Base-by-base conservation (phyloP, 2,113 vertebrate species). In the Oryzias curvinotus region DNA sequence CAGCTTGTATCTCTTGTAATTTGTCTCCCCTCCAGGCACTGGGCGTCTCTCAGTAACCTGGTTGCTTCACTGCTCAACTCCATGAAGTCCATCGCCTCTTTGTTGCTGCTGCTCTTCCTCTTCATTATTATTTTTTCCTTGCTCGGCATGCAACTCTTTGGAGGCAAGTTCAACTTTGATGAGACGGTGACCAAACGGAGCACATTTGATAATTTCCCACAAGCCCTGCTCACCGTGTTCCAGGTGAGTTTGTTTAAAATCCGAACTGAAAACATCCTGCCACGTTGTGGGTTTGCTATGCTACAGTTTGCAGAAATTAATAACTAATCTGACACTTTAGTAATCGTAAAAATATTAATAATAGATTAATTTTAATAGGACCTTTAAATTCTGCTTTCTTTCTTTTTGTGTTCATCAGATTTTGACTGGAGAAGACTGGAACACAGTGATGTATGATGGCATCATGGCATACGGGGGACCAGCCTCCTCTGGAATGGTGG, bases 51-150 rank as follows among this genome's bases (percentile, higher is more conserved):
- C 64, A 98, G 96, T 90, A 99, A 99, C 89, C 87, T 99, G 83
- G 97, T 99, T 90, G 96, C 97, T 1, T 99, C 97, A 66, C 90
- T 99, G 88, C 89, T 99, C 78, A 99, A 99, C 93, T 99, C 97
- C 87, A 98, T 99, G 96, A 98, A 98, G 93, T 99, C 97, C 85
- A 99, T 99, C 44, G 97, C 97, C 62, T 99, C 97, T 10, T 91
- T 99, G 82, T 81, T 99, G 90, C 92, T 99, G 71, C 92, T 99
- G 84, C 95, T 99, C 85, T 99, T 99, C 90, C 96, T 99, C 91
- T 99, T 99, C 94, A 98, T 99, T 87, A 98, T 99, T 86, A 99
- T 99, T 87, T 99, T 99, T 91, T 97, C 97, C 55, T 88, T 99
- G 89, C 95, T 99, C 25, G 97, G 97, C 84, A 99, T 99, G 97